Percentiles rank a stretch among this genome's conserved stretches.
phyloP scores from a whole-genome alignment of 2,888 invertebrate species.

The Andrena praecox region DNA sequence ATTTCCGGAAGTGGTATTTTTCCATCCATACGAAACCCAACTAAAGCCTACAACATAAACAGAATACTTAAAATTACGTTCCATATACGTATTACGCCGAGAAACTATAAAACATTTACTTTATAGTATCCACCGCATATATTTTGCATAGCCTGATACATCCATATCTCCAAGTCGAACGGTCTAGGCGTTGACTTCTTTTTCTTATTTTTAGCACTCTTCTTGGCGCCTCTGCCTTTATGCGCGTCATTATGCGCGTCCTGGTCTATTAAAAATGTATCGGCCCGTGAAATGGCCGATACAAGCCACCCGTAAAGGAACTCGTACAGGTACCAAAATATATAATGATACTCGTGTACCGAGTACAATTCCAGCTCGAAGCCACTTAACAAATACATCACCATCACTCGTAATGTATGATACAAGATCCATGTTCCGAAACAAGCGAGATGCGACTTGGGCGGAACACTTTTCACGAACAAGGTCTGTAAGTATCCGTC shows the following conservation, averaged over 20 bases:
- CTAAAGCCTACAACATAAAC: conserved; percentile 88
- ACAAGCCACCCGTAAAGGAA: conserved; percentile 97
- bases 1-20: conserved; percentile 94
- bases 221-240: conserved; percentile 85
- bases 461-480: conserved; percentile 89
- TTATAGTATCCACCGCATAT: conserved; percentile 98
- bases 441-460: conserved; percentile 92
- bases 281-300: conserved; percentile 95
- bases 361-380: conserved; percentile 98
- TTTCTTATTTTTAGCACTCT: conserved; percentile 88
- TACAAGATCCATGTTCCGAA: conserved; percentile 98
- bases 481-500: conserved; percentile 93
- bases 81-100: neutral
- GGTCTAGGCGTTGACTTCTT: conserved; percentile 89
- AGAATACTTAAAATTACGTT: conserved; percentile 1
- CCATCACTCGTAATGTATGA: conserved; percentile 96
- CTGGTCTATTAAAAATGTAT: conserved; percentile 92
- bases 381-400: conserved; percentile 96
- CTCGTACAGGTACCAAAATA: conserved; percentile 98
- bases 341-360: conserved; percentile 97
- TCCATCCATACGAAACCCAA: conserved; percentile 95
- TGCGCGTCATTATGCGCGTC: conserved; percentile 87
- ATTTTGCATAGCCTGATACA: conserved; percentile 96
- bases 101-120: conserved; percentile 84
- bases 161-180: conserved; percentile 93